A percentile compares a stretch with the other conserved stretches of the same genome.
Evolutionary conservation across 2,888 invertebrate species (phyloP).

Genomic region (Netelia melanura): DNA sequence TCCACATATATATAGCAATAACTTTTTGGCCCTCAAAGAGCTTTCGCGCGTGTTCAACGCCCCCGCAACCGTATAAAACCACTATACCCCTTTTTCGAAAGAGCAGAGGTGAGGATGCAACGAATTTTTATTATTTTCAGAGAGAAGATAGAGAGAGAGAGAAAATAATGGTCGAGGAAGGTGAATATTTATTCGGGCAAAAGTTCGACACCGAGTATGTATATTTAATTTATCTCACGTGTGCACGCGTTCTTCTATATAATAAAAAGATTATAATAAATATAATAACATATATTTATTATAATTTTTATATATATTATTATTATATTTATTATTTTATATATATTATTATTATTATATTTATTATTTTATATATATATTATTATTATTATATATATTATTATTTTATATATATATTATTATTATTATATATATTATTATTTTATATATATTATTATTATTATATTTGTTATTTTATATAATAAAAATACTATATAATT

Average conservation of each 20-base stretch:
- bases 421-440: no score
- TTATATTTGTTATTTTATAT: no score
- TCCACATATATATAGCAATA: not conserved
- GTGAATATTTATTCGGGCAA: conserved; percentile 22
- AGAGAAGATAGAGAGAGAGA: not conserved
- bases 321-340: no score
- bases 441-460: no score
- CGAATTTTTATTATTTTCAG: conserved; percentile 14
- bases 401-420: no score
- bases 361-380: no score
- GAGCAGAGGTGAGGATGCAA: conserved; percentile 29
- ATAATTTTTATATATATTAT: no score
- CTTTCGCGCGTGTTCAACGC: conserved; percentile 29
- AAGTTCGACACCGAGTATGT: not conserved
- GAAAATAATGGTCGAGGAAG: no score
- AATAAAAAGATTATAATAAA: not conserved
- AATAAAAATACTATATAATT: no score
- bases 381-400: no score
- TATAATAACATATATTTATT: no score
- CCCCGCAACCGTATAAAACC: conserved; percentile 5
- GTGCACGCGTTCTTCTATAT: not conserved
- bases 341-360: no score
- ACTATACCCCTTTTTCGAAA: conserved; percentile 18
- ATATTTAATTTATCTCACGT: not conserved
- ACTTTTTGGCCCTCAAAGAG: conserved; percentile 15